Base-by-base conservation (phyloP, 2,113 vertebrate genomes). In the Guaruba guarouba region DNA sequence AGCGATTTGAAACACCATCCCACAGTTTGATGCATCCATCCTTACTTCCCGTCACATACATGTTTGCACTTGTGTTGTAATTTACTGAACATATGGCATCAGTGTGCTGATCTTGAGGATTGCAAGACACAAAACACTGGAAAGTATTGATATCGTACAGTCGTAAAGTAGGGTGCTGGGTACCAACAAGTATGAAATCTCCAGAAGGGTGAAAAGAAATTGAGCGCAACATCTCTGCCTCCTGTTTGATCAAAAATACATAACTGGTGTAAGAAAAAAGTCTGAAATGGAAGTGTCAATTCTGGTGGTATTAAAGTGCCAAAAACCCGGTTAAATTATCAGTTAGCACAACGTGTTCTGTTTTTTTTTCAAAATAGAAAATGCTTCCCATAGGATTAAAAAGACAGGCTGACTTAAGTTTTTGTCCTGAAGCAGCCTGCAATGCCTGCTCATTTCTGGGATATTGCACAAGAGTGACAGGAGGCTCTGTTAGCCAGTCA, bases 161-260 rank as follows among this genome's bases (percentile, higher is more conserved):
- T 11, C 99, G 99, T 10, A 99, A 98, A 0, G 99, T 99, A 4
- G 99, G 99, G 77, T 99, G 99, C 97, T 99, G 99, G 2, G 99
- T 99, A 12, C 99, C 99, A 44, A 99, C 99, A 35, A 99, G 97
- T 74, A 99, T 98, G 95, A 98, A 99, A 97, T 99, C 99, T 25
- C 99, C 99, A 1, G 99, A 99, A 10, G 99, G 99, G 69, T 99
- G 99, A 92, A 99, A 99, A 12, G 99, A 99, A 97, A 99, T 99
- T 16, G 99, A 99, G 13, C 99, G 99, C 29, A 99, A 76, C 99
- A 99, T 99, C 93, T 99, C 99, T 4, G 99, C 99, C 97, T 99
- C 99, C 99, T 99, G 97, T 70, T 17, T 86, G 88, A 59, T 87
- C 24, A 37, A 39, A 83, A 75, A 94, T 2, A 74, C 24, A 37